These are phyloP conservation scores for Strix aluco DNA, from an alignment of 2,113 vertebrate species.

Conservation along the genomic window DNA sequence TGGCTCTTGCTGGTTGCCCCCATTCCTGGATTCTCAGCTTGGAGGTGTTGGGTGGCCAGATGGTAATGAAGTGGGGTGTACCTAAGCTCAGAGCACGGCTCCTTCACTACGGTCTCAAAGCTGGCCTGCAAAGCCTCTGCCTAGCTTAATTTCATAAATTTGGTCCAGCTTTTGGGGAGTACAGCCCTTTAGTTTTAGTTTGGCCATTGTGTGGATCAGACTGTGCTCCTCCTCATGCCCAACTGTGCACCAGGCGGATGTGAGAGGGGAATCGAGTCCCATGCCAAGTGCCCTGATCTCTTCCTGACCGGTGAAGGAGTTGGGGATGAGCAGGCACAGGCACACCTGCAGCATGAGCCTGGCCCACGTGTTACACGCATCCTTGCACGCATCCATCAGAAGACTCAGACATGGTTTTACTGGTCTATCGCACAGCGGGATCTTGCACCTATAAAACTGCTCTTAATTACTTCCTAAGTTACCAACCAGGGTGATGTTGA, in stretches of 20 bases:
- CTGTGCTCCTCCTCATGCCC: not conserved
- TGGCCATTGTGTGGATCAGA: not conserved
- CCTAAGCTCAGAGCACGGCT: rapidly evolving
- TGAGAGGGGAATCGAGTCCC: not conserved
- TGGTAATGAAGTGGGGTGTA: rapidly evolving
- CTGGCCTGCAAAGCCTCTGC: not conserved
- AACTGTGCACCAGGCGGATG: rapidly evolving
- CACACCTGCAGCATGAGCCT: not conserved
- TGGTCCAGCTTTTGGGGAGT: not conserved
- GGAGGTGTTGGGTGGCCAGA: not conserved
- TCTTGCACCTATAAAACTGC: constrained; percentile 41
- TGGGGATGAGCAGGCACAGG: not conserved
- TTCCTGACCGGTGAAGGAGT: not conserved
- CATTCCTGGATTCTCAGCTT: not conserved
- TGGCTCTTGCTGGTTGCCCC: not conserved
- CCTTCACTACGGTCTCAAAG: rapidly evolving
- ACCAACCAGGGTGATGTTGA: not conserved
- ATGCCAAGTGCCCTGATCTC: not conserved
- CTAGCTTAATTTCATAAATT: not conserved
- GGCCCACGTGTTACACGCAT: not conserved
- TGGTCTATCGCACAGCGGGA: not conserved
- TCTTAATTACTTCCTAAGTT: constrained; percentile 54
- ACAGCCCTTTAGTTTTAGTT: not conserved
- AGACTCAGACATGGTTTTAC: constrained; percentile 37
- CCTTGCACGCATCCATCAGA: constrained; percentile 1